Base-by-base conservation (phyloP, 2,888 invertebrate species). In the Neoascia interrupta region DNA sequence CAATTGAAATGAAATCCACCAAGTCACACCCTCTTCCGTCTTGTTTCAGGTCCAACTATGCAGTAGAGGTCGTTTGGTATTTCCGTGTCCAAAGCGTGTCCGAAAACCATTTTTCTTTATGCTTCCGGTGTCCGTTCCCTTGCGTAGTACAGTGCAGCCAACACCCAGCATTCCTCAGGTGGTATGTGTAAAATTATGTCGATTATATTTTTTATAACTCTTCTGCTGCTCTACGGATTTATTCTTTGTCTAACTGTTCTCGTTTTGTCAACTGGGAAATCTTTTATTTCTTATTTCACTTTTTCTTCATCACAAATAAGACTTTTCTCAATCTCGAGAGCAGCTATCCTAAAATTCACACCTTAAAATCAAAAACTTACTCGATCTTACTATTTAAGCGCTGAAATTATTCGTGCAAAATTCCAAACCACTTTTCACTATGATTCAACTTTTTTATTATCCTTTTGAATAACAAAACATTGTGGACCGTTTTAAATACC, bases 1-100 rank as follows among this genome's bases (percentile, higher is more conserved):
- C n/a, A n/a, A n/a, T n/a, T n/a, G n/a, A 26, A 26, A 26, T 26
- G 8, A 26, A 5, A 26, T 26, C 8, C n/a, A 6, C 5, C 41
- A 15, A 49, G n/a, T 76, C 63, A 70, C 47, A 53, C 26, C 13
- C n/a, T 36, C 15, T n/a, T 54, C 41, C 36, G 13, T 66, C 34
- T 72, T 66, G 11, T 72, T 70, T 13, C 72, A 76, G 76, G 21
- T 76, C 41, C 72, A 47, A 60, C 54, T 76, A 37, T 76, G 76
- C 72, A 66, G 72, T 72, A 72, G 60, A 41, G 72, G 76, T 72
- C 76, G 47, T 47, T 72, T 72, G 58, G 64, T 76, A 47, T 72
- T 76, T 66, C 72, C 72, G 15, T 76, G 76, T 19, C 64, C 53
- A 16, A 66, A 45, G 23, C 72, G 64, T 26, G 28, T 66, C 39